Evolutionary conservation across 2,113 vertebrate genomes (phyloP).

Genomic region (Epinephelus lanceolatus): DNA sequence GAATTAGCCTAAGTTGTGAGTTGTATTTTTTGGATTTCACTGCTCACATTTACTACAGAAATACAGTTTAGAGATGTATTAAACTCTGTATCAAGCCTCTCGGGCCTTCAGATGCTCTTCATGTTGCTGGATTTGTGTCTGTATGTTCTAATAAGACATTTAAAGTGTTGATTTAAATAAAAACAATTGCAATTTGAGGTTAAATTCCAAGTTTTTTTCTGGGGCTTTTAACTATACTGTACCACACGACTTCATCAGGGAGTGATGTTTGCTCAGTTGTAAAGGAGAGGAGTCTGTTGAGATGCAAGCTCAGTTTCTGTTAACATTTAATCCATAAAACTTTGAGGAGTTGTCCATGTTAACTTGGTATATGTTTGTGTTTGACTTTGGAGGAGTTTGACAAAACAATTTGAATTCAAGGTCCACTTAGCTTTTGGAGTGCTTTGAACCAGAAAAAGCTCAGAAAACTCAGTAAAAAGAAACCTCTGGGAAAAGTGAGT

Average conservation of each 20-base stretch:
- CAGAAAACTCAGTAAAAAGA: not conserved
- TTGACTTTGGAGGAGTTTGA: not conserved
- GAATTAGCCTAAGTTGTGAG: not conserved
- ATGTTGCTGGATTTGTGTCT: slow-evolving; percentile 28
- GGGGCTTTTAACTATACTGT: not conserved
- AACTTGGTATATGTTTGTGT: not conserved
- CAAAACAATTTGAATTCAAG: not conserved
- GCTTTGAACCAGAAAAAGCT: not conserved
- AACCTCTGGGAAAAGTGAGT: not conserved
- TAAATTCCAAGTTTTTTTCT: not conserved
- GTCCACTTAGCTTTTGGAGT: not conserved
- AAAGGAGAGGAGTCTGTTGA: not conserved
- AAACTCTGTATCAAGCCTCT: too few species aligned
- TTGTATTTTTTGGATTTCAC: not conserved
- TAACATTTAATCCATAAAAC: not conserved
- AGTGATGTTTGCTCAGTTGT: not conserved
- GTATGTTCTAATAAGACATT: not conserved
- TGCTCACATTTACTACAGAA: not conserved
- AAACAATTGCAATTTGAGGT: not conserved
- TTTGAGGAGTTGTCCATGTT: not conserved
- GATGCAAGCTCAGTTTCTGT: not conserved
- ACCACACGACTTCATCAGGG: not conserved
- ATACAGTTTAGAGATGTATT: too few species aligned
- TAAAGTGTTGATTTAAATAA: not conserved
- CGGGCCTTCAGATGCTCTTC: not conserved